Evolutionary conservation across 1,140 invertebrate species (phyloP), one percentile per base, ranked within the genome.

Genomic region (Drosophila nigrodunni): DNA sequence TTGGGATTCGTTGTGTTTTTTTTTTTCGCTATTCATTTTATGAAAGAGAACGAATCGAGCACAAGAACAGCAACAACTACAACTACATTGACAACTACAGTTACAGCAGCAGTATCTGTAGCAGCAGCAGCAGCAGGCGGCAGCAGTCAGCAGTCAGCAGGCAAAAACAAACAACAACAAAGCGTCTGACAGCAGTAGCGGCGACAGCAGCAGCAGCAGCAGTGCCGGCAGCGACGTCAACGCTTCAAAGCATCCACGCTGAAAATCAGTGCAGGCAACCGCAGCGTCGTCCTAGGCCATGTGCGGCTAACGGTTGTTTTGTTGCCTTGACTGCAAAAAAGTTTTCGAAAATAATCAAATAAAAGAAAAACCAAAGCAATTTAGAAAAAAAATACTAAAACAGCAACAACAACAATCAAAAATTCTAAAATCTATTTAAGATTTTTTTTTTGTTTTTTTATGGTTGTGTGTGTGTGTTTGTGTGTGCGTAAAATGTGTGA

Each of bases 41-140:
- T 55, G 30, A 47, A 65, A 71, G 68, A 71, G 68, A 55, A 57
- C 68, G 35, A 67, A 74, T 55, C 41, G 65, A 61, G 71, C 71
- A 25, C 39, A 34, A 43, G 18, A 67, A 59, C 55, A 44, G 46
- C 54, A 74, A 77, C 50, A 18, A 11, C 5, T 15, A 41, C 57
- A 47, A 34, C n/a, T 13, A 58, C 60, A 77, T 80, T 44, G 61
- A 71, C 72, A 80, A 80, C 80, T 72, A 80, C 76, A 82, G 74
- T 47, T 58, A 80, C 79, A 70, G 44, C 47, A 34, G 47, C 69
- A 74, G 44, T 65, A 44, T 61, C 58, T 21, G 18, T 21, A 21
- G 18, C 18, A 21, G 18, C 18, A 21, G 18, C 15, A 34, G 47
- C 69, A 74, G 44, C 59, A 44, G 65, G 52, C 78, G 66, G 44